phyloP scores from a whole-genome alignment of 2,888 invertebrate genomes.

The Drosophila ochracea region DNA sequence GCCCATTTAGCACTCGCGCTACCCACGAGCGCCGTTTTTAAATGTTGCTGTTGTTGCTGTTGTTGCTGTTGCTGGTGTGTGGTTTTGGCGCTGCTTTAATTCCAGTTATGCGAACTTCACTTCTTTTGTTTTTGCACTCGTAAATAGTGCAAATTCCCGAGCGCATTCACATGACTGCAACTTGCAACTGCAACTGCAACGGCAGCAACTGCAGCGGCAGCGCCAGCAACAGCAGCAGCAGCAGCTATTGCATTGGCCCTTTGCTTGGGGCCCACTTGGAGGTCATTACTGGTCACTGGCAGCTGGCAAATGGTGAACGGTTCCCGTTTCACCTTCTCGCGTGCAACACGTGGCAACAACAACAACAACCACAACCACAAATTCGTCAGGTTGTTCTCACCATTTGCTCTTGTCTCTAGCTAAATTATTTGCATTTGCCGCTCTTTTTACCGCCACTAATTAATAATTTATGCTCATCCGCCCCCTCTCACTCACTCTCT shows the following conservation, averaged over 20 bases:
- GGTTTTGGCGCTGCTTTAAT: conserved; percentile 73
- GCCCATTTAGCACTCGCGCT: conserved; percentile 75
- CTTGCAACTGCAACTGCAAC: conserved; percentile 37
- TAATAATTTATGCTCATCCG: conserved; percentile 69
- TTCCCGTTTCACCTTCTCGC: conserved; percentile 58
- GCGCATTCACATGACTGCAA: conserved; percentile 70
- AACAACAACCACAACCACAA: conserved; percentile 9
- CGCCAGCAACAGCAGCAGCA: conserved; percentile 8
- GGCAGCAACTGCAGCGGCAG: conserved; percentile 9
- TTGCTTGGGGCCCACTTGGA: conserved; percentile 35
- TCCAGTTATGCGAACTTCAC: conserved; percentile 77
- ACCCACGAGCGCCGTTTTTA: conserved; percentile 69
- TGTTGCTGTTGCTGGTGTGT: conserved; percentile 52
- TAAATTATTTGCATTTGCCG: conserved; percentile 70
- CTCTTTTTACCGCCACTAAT: conserved; percentile 51
- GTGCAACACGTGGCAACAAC: conserved; percentile 66
- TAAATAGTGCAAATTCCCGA: conserved; percentile 72
- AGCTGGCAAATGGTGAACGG: conserved; percentile 51
- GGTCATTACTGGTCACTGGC: conserved; percentile 77
- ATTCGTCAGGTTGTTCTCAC: conserved; percentile 50
- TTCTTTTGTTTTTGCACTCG: conserved; percentile 71
- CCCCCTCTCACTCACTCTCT: conserved; percentile 4
- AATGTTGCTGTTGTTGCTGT: conserved; percentile 42
- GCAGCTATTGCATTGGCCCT: conserved; percentile 51
- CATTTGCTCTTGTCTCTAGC: conserved; percentile 53